These are phyloP conservation scores for Macrocentrus cingulum DNA, from an alignment of 1,140 invertebrate species.

Conservation along the genomic window DNA sequence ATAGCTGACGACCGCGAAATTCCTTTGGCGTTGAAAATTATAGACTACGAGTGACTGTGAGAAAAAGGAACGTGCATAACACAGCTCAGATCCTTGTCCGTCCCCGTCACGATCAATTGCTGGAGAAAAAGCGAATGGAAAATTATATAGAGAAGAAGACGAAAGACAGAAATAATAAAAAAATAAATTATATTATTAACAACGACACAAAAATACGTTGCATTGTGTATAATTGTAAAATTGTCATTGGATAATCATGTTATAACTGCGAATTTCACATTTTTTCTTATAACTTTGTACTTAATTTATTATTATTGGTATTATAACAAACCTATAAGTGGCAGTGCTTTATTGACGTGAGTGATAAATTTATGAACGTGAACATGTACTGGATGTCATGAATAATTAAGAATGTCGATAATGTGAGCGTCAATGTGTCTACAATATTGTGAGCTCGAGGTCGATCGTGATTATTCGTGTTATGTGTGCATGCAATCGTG, in stretches of 20 bases:
- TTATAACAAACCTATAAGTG: no score
- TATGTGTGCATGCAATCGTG: slow-evolving; percentile 20
- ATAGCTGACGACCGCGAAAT: slow-evolving; percentile 24
- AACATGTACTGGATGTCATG: no score
- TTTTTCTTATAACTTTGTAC: no score
- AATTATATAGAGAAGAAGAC: not conserved
- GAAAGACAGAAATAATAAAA: no score
- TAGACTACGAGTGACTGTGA: slow-evolving; percentile 27
- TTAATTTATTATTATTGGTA: no score
- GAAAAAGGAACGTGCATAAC: slow-evolving; percentile 7
- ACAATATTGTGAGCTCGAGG: slow-evolving; percentile 15
- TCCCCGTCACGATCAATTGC: slow-evolving; percentile 17
- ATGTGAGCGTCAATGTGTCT: not conserved
- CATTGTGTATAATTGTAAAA: no score
- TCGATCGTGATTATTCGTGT: slow-evolving; percentile 2
- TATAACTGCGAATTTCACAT: no score
- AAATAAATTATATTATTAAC: no score
- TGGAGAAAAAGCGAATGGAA: slow-evolving; percentile 1
- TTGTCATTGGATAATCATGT: no score
- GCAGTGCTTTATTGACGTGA: no score
- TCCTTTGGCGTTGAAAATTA: slow-evolving; percentile 29
- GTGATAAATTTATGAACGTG: no score
- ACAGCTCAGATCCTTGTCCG: slow-evolving; percentile 30
- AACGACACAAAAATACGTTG: no score
- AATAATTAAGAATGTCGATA: not conserved